Base-by-base conservation (phyloP, 2,797 vertebrate genomes). In the Chelmon rostratus region DNA sequence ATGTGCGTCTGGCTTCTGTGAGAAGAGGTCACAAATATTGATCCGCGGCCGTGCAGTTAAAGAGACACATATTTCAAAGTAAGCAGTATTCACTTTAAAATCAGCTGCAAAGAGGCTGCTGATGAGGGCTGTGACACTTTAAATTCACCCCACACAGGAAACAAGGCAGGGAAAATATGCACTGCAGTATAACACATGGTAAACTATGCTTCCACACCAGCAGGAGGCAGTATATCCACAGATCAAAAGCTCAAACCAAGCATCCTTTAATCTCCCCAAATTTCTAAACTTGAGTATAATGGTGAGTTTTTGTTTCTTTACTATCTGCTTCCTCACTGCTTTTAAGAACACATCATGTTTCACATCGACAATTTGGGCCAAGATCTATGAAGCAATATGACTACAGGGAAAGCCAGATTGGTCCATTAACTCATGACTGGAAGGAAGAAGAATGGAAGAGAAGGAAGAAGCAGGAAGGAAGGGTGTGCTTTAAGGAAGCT, bases 181-280 rank as follows among this genome's bases (percentile, higher is more conserved):
- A 59, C 23, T 10, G 46, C 65, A 78, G 64, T 68, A 40, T 38
- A 77, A 67, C 33, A 49, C n/a, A 31, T 23, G 13, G 53, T 67
- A 63, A 70, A 62, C 15, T 23, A 35, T 33, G 56, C 44, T 35
- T 44, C 21, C 19, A 10, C 4, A 71, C 92, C 92, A 94, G 81
- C 86, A 93, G 92, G 88, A 46, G 92, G 92, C 93, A 85, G 87
- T 79, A 89, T 44, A 68, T 31, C 67, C 90, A 73, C 62, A 86
- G 47, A 64, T 67, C 21, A 78, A 50, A 69, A 46, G 11, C 31
- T 65, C 15, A 19, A 9, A 46, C 5, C 33, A 53, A 37, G 73
- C 9, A 18, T 49, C 42, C 11, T 31, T 23, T 68, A 33, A n/a
- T 38, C 10, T 12, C 33, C 35, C 2, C 13, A 6, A 49, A 56